These are phyloP conservation scores for Hypomecis punctinalis DNA, from an alignment of 2,888 invertebrate species.

Conservation along the genomic window DNA sequence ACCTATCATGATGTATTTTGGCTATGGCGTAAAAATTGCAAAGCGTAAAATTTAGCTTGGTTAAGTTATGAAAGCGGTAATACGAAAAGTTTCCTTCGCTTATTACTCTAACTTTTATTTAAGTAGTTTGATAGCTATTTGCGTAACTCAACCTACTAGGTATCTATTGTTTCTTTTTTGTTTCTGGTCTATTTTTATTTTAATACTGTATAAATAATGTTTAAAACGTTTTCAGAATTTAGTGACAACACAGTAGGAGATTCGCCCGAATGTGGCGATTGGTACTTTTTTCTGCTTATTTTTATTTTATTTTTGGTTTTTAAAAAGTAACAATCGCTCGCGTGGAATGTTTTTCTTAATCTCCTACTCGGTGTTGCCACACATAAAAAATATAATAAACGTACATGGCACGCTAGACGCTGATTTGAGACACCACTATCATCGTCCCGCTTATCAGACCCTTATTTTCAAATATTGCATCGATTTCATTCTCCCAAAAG, in stretches of 20 bases:
- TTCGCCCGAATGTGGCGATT: constrained; percentile 72
- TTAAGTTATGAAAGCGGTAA: constrained; percentile 19
- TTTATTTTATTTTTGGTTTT: constrained; percentile 42
- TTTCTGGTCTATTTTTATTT: constrained; percentile 14
- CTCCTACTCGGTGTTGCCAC: constrained; percentile 81
- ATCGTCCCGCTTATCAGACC: constrained; percentile 75
- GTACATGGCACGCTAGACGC: constrained; percentile 81
- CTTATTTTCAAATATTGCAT: constrained; percentile 36
- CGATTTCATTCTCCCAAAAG: constrained; percentile 44
- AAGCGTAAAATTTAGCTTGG: constrained; percentile 24
- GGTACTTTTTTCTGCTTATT: constrained; percentile 57
- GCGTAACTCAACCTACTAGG: constrained; percentile 23
- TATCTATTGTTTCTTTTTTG: constrained; percentile 16
- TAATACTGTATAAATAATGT: constrained; percentile 31
- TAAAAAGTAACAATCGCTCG: constrained; percentile 75
- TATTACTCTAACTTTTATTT: constrained; percentile 20
- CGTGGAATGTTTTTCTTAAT: constrained; percentile 49
- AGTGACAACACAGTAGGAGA: constrained; percentile 83
- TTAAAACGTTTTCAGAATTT: constrained; percentile 62
- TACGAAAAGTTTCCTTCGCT: constrained; percentile 20
- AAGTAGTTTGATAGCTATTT: constrained; percentile 24
- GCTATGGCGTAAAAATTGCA: constrained; percentile 15
- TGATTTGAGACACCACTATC: constrained; percentile 83
- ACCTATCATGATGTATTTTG: constrained; percentile 1
- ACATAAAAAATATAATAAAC: constrained; percentile 63